Evolutionary conservation across 1,140 invertebrate species (phyloP).

Genomic region (Oncopodura yosiiana): DNA sequence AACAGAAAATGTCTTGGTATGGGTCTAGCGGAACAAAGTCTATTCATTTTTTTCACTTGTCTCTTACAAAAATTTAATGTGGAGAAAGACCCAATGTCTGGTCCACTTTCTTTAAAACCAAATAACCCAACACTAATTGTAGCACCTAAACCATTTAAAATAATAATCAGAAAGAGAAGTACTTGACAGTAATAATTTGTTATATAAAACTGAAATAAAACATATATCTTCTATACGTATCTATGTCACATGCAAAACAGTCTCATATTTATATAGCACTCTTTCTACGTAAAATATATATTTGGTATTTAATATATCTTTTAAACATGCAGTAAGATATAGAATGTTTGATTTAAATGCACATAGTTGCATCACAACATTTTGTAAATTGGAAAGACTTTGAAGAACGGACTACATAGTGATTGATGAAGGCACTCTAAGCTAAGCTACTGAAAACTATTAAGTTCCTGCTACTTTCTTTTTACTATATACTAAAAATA

Average conservation of each 20-base stretch:
- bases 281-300: no score
- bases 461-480: no score
- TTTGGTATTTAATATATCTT: no score
- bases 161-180: conserved; percentile 7
- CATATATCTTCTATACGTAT: background rate
- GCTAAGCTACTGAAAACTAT: no score
- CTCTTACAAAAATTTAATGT: conserved; percentile 31
- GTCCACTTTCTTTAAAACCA: conserved; percentile 14
- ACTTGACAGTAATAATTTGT: background rate
- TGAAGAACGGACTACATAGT: no score
- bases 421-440: no score
- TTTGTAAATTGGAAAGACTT: no score
- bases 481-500: no score
- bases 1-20: conserved; percentile 18
- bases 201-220: background rate
- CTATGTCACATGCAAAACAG: background rate
- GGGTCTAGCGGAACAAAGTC: conserved; percentile 27
- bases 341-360: no score
- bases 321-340: no score
- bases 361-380: no score
- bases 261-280: no score
- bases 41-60: conserved; percentile 32
- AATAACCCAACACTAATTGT: conserved; percentile 27
- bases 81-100: conserved; percentile 20
- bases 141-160: conserved; percentile 28